Evolutionary conservation across 2,888 invertebrate genomes (phyloP).

Genomic region (Cheilosia vulpina): DNA sequence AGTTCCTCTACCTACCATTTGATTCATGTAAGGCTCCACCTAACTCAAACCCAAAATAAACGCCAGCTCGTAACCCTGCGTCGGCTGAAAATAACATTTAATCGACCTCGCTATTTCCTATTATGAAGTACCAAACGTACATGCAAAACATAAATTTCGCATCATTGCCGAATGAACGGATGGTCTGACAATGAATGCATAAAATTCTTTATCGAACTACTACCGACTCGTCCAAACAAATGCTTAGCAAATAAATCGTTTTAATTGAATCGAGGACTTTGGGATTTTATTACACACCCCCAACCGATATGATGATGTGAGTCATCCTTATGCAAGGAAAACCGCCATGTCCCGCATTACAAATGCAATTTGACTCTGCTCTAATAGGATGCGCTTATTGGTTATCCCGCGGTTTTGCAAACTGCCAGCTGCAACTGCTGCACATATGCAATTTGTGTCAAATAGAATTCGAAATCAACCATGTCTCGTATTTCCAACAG

Average conservation of each 20-base stretch:
- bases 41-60: too few relatives aligned
- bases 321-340: neutral
- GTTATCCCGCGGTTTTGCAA: neutral
- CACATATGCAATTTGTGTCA: slow-evolving; percentile 8
- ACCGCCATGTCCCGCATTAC: neutral
- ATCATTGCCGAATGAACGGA: neutral
- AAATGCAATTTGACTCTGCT: neutral
- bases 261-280: neutral
- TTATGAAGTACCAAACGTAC: neutral
- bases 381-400: neutral
- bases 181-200: neutral
- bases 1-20: too few relatives aligned
- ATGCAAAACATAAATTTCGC: slow-evolving; percentile 1
- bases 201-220: slow-evolving; percentile 2
- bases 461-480: slow-evolving; percentile 17
- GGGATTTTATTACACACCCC: neutral
- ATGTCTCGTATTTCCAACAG: slow-evolving; percentile 10
- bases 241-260: too few relatives aligned
- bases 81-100: too few relatives aligned
- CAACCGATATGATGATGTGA: too few relatives aligned
- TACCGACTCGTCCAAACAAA: too few relatives aligned
- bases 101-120: too few relatives aligned
- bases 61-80: too few relatives aligned
- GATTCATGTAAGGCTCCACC: too few relatives aligned
- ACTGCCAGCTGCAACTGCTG: neutral